Evolutionary conservation across 2,113 vertebrate genomes (phyloP), one percentile per base, ranked within the genome.

Genomic region (Mustela nigripes): DNA sequence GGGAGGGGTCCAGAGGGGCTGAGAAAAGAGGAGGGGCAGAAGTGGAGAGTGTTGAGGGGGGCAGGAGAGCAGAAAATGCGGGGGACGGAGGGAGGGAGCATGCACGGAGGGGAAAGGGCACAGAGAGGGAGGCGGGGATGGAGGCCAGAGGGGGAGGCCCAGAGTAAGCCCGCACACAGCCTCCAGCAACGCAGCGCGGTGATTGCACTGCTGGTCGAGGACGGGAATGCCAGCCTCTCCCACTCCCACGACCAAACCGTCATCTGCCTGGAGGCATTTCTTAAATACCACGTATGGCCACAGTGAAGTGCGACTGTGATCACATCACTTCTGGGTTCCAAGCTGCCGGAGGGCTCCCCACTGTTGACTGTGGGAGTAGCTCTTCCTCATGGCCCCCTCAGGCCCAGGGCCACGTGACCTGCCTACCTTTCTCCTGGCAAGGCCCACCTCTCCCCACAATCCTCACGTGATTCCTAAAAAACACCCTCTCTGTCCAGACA

Each of bases 151-250:
- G 33, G 45, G 2, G 39, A 2, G 45, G 4, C 15, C 69, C 56
- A 0, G 1, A 7, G 22, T 26, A 5, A 33, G 33, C n/a, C 3
- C 18, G 11, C 6, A 1, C 50, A 2, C 3, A 9, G 69, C 22
- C 11, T 1, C 36, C n/a, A 31, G 45, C 7, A 21, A 69, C 45
- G 15, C 9, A 36, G 36, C 3, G 36, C 3, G 3, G 0, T 5
- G 4, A 5, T 4, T 16, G 16, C 2, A 50, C 2, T 16, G 39
- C 28, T 15, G 18, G 73, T 22, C 21, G 9, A 0, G 16, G 71
- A 7, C 71, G 89, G 69, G 19, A 7, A 7, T 33, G 22, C 5
- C 1, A 15, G 14, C 33, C 28, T 0, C 22, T 4, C n/a, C 28
- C n/a, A 4, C 3, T 2, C 4, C 5, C 22, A n/a, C 60, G 11